A percentile compares a stretch with the other conserved stretches of the same genome.
Evolutionary conservation across 2,797 vertebrate species (phyloP).

Genomic region (Syngnathus acus): DNA sequence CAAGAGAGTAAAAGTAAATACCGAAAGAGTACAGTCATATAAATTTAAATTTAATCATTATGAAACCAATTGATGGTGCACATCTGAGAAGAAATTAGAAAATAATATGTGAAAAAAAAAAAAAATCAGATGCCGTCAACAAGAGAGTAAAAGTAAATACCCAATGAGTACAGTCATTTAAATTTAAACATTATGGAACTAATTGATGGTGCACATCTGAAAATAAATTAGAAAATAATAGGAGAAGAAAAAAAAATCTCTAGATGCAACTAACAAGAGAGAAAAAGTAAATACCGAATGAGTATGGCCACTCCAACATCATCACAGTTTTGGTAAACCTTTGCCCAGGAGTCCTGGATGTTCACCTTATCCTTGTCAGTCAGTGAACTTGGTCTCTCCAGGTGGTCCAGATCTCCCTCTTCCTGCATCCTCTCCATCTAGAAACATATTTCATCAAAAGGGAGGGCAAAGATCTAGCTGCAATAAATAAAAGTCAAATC

Average conservation of each 20-base stretch:
- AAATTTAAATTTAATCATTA: background rate
- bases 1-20: background rate
- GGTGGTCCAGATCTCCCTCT: conserved; percentile 78
- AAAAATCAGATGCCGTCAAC: background rate
- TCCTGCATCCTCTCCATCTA: conserved; percentile 85
- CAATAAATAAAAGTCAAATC: conserved; percentile 36
- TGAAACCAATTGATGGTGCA: background rate
- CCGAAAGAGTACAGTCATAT: too few species aligned
- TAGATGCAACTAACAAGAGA: too few species aligned
- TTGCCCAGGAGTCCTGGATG: conserved; percentile 87
- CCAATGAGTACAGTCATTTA: conserved; percentile 82
- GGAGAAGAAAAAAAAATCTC: background rate
- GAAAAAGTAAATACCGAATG: conserved; percentile 76
- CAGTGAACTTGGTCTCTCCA: conserved; percentile 79
- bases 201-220: too few species aligned
- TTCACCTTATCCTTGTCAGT: conserved; percentile 79
- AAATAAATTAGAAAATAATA: too few species aligned
- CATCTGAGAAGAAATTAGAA: too few species aligned
- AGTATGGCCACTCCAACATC: conserved; percentile 86
- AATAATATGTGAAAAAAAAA: background rate
- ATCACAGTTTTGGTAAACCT: conserved; percentile 83
- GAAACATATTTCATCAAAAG: conserved; percentile 45
- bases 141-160: conserved; percentile 57
- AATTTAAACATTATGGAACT: too few species aligned
- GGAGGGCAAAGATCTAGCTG: conserved; percentile 21